Evolutionary conservation across 2,888 invertebrate genomes (phyloP), one percentile per base, ranked within the genome.

Genomic region (Pyralis farinalis): DNA sequence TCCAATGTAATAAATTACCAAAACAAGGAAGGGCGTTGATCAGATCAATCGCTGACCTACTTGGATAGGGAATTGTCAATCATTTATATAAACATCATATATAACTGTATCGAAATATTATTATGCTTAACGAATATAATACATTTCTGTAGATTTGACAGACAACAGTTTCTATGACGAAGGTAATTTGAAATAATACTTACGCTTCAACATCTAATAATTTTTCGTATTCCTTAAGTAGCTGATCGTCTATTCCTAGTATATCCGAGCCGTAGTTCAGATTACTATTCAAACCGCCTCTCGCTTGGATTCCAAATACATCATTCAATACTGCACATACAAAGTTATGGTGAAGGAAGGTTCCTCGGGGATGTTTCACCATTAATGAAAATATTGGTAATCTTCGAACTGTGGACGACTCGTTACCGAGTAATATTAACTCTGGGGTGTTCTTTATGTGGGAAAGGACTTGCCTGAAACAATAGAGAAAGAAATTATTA

Each of bases 301-400:
- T 89, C 0, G 94, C 94, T 79, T 97, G 97, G 40, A 98, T 96
- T 0, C 97, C 97, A 71, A 97, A 97, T 16, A 98, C 93, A 65
- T 98, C 97, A 67, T 97, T 97, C 32, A 98, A 90, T 11, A 97
- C 91, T 7, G 96, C 94, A 55, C 94, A 94, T 7, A 97, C 93
- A 83, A 95, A 93, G 80, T 97, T 97, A 76, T 97, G 96, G 73
- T 97, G 97, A 1, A 97, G 91, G 71, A 95, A 97, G 8, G 94
- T 93, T 22, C 96, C 95, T 28, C 94, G 85, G 0, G 94, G 93
- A 72, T 97, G 95, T 53, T 94, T 92, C 37, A 97, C 93, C 87
- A 97, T 92, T 63, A 97, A 93, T 3, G 97, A 96, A 73, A 97
- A 95, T 42, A 97, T 93, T 1, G 97, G 95, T 16, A 97, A 90